Percentiles rank a stretch among this genome's conserved stretches.
phyloP scores from a whole-genome alignment of 2,888 invertebrate genomes.

The Drosophila affinis region DNA sequence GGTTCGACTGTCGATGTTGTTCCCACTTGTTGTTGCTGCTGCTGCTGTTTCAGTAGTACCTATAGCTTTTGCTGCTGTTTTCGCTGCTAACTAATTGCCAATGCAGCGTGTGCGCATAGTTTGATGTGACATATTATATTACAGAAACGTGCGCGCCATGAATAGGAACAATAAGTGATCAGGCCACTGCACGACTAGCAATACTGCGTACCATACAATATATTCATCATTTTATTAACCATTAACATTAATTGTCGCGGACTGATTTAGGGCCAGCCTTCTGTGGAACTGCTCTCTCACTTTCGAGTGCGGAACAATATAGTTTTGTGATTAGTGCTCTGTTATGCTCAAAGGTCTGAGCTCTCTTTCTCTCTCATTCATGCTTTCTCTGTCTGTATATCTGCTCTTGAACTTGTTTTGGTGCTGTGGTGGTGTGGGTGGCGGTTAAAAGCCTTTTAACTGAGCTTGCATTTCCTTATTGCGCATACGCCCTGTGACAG shows the following conservation, averaged over 20 bases:
- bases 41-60: slow-evolving; percentile 22
- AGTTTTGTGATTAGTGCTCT: slow-evolving; percentile 28
- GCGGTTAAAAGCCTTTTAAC: slow-evolving; percentile 42
- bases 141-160: slow-evolving; percentile 72
- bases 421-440: slow-evolving; percentile 46
- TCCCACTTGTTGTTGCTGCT: slow-evolving; percentile 27
- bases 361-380: not conserved
- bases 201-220: slow-evolving; percentile 10
- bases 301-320: slow-evolving; percentile 53
- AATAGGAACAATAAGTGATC: slow-evolving; percentile 57
- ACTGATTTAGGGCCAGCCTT: slow-evolving; percentile 63
- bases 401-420: slow-evolving; percentile 41
- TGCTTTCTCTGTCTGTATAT: not conserved
- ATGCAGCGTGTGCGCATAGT: slow-evolving; percentile 51
- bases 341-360: slow-evolving; percentile 19
- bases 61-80: slow-evolving; percentile 42
- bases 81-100: slow-evolving; percentile 62
- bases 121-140: slow-evolving; percentile 77
- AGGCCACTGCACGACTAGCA: slow-evolving; percentile 22
- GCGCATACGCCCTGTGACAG: slow-evolving; percentile 63
- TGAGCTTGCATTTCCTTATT: slow-evolving; percentile 63
- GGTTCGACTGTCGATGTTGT: slow-evolving; percentile 56
- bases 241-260: slow-evolving; percentile 67
- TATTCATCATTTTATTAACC: slow-evolving; percentile 65
- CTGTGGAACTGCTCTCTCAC: slow-evolving; percentile 34